These are phyloP conservation scores for Microcaecilia unicolor DNA, from an alignment of 2,797 vertebrate species.

Conservation along the genomic window DNA sequence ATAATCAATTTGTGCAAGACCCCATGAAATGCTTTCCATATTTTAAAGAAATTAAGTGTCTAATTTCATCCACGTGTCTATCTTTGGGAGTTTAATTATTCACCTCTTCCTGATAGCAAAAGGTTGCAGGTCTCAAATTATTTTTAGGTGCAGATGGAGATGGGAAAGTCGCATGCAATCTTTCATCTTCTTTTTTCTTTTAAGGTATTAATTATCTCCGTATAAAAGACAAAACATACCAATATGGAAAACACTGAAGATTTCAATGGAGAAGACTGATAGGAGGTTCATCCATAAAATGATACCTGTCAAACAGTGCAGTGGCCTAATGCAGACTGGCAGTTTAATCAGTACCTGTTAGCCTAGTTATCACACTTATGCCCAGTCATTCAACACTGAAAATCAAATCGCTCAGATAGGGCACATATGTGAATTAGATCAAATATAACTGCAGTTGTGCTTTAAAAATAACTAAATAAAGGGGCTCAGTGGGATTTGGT, in stretches of 20 bases:
- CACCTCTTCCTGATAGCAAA: slow-evolving; percentile 24
- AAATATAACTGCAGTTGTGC: neutral
- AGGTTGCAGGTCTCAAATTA: slow-evolving; percentile 19
- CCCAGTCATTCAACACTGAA: neutral
- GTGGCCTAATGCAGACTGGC: slow-evolving; percentile 7
- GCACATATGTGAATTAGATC: neutral
- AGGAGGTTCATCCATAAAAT: too few species aligned
- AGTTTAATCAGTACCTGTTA: slow-evolving; percentile 17
- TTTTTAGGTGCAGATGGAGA: slow-evolving; percentile 10
- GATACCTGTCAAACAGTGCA: too few species aligned
- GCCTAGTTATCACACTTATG: neutral
- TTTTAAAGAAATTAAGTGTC: slow-evolving; percentile 34
- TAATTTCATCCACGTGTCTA: slow-evolving; percentile 25
- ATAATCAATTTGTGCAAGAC: slow-evolving; percentile 29
- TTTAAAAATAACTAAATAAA: too few species aligned
- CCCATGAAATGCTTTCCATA: slow-evolving; percentile 14
- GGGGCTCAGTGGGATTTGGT: too few species aligned
- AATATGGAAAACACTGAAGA: too few species aligned
- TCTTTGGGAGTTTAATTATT: slow-evolving; percentile 35
- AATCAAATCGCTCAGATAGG: slow-evolving; percentile 4
- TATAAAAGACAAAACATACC: slow-evolving; percentile 19
- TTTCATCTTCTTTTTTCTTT: neutral
- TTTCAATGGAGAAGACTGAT: too few species aligned
- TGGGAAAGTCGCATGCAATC: slow-evolving; percentile 8
- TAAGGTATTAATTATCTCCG: neutral